Percentiles rank a stretch among this genome's conserved stretches.
phyloP scores from a whole-genome alignment of 2,797 vertebrate species.

The Streptopelia turtur region DNA sequence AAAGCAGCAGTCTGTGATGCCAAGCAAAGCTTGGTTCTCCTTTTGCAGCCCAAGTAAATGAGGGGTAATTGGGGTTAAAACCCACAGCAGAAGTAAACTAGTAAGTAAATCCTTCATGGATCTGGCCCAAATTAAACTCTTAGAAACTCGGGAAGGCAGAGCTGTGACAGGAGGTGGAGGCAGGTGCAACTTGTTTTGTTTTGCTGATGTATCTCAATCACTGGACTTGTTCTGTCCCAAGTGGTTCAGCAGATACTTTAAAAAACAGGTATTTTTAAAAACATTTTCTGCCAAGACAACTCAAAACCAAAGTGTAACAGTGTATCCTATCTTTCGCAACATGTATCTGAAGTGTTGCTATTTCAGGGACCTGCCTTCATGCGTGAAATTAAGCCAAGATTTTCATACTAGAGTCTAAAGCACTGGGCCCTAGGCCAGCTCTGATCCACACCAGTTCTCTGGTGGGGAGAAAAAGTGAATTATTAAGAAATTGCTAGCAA shows the following conservation, averaged over 20 bases:
- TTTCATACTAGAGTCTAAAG: background rate
- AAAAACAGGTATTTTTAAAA: background rate
- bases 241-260: background rate
- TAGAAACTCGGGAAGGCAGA: background rate
- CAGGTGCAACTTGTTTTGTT: background rate
- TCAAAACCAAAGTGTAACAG: background rate
- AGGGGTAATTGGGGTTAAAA: background rate
- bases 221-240: background rate
- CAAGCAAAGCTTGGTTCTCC: background rate
- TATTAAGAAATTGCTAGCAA: background rate
- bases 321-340: background rate
- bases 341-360: rapidly evolving
- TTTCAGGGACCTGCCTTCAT: background rate
- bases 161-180: background rate
- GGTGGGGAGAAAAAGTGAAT: background rate
- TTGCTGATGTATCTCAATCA: background rate
- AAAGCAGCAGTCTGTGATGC: background rate
- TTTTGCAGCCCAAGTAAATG: background rate
- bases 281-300: background rate
- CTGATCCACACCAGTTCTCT: background rate
- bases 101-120: background rate
- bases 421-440: background rate
- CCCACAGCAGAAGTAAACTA: background rate
- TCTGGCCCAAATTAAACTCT: background rate
- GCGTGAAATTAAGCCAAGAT: background rate